These are phyloP conservation scores for Chesias legatella DNA, from an alignment of 2,888 invertebrate species.

Conservation along the genomic window DNA sequence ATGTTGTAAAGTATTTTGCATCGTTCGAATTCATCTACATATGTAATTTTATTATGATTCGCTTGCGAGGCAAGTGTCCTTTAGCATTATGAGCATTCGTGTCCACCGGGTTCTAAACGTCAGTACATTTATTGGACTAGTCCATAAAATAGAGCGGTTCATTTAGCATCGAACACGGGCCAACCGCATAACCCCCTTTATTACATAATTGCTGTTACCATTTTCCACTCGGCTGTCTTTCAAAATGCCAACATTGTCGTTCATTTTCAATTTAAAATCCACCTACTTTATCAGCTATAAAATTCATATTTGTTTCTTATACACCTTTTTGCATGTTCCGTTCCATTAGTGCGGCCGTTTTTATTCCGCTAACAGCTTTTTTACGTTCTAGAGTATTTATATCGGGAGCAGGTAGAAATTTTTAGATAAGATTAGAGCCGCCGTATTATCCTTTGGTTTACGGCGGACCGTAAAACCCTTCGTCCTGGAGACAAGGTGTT, in stretches of 20 bases:
- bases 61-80: conserved; percentile 64
- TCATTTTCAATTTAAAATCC: conserved; percentile 45
- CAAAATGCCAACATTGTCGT: conserved; percentile 42
- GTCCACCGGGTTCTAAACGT: conserved; percentile 49
- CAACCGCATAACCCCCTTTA: conserved; percentile 50
- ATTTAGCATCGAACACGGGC: conserved; percentile 55
- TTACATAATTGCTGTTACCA: conserved; percentile 60
- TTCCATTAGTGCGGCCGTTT: conserved; percentile 47
- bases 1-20: conserved; percentile 40
- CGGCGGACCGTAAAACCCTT: conserved; percentile 60
- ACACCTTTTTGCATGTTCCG: conserved; percentile 40
- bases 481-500: conserved; percentile 64
- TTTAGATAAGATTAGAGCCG: conserved; percentile 66
- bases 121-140: conserved; percentile 60
- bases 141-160: conserved; percentile 69
- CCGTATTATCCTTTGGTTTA: conserved; percentile 57
- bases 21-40: conserved; percentile 55
- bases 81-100: conserved; percentile 53
- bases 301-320: conserved; percentile 49
- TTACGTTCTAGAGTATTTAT: conserved; percentile 47
- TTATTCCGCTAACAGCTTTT: conserved; percentile 42
- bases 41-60: conserved; percentile 61
- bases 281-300: conserved; percentile 42
- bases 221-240: conserved; percentile 45
- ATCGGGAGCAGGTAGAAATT: conserved; percentile 64